These are phyloP conservation scores for Nephrotoma flavescens DNA, from an alignment of 2,888 invertebrate genomes.

Conservation along the genomic window DNA sequence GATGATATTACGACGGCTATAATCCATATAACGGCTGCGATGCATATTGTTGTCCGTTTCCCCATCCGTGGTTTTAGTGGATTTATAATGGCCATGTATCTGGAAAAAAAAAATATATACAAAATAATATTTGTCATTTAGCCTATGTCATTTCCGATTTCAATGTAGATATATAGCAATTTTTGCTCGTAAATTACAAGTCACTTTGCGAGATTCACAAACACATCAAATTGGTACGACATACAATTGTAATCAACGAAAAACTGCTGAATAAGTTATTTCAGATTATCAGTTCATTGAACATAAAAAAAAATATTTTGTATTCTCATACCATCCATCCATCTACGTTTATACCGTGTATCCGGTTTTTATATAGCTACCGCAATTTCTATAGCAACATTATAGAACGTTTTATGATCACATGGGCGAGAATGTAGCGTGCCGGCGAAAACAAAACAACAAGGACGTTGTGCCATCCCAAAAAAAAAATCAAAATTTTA, in stretches of 20 bases:
- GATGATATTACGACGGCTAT: slow-evolving; percentile 64
- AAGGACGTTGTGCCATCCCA: neutral
- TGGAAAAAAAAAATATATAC: slow-evolving; percentile 26
- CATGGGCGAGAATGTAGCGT: neutral
- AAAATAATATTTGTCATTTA: slow-evolving; percentile 10
- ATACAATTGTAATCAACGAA: neutral
- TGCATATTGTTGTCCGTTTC: slow-evolving; percentile 63
- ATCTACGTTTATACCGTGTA: neutral
- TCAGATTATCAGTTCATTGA: slow-evolving; percentile 1
- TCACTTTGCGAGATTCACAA: neutral
- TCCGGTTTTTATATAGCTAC: neutral
- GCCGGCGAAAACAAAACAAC: neutral
- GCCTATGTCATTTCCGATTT: neutral
- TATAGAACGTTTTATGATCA: neutral
- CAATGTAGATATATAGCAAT: neutral
- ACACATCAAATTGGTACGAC: neutral
- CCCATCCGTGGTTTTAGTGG: slow-evolving; percentile 82
- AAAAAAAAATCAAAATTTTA: neutral
- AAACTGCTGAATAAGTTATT: neutral
- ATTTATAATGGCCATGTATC: slow-evolving; percentile 92
- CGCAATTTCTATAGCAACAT: neutral
- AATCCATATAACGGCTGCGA: slow-evolving; percentile 73
- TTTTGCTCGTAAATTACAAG: neutral
- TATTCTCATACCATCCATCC: neutral
- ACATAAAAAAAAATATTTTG: neutral